phyloP scores from a whole-genome alignment of 2,797 vertebrate species.

The Sebastes wilsoni region DNA sequence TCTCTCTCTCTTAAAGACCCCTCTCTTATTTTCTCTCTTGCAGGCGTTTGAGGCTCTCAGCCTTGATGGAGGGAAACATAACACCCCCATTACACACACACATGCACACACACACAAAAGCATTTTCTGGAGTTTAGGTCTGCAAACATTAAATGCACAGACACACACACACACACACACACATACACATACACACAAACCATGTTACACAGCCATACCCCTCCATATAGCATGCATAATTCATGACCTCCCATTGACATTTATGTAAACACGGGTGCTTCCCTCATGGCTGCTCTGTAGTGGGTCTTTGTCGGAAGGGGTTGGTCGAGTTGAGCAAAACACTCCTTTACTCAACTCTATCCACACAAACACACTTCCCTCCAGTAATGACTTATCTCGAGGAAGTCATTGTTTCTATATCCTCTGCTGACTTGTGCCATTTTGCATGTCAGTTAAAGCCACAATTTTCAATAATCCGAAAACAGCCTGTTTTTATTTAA shows the following conservation, averaged over 20 bases:
- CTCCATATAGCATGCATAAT: conserved; percentile 66
- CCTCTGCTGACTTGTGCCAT: background rate
- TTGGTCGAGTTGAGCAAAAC: conserved; percentile 4
- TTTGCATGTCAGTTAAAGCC: background rate
- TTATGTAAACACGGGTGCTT: conserved; percentile 66
- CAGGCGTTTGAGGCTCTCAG: conserved; percentile 36
- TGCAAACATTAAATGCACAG: conserved; percentile 45
- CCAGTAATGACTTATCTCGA: background rate
- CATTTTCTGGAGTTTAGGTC: conserved; percentile 44
- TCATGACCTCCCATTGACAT: conserved; percentile 68
- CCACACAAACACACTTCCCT: conserved; percentile 3
- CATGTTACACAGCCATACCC: conserved; percentile 18
- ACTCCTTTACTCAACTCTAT: conserved; percentile 13
- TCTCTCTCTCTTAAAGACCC: conserved; percentile 22
- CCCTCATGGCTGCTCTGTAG: conserved; percentile 16
- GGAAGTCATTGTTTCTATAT: background rate
- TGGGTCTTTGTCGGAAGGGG: conserved; percentile 35
- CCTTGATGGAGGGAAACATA: conserved; percentile 38
- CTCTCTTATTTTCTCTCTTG: conserved; percentile 41
- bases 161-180: no score
- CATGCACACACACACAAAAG: conserved; percentile 28
- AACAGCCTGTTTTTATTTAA: background rate
- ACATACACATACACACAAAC: background rate
- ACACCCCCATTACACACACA: conserved; percentile 23
- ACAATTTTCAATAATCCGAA: background rate